These are phyloP conservation scores for Beaufortia kweichowensis DNA, from an alignment of 2,113 vertebrate genomes.

Conservation along the genomic window DNA sequence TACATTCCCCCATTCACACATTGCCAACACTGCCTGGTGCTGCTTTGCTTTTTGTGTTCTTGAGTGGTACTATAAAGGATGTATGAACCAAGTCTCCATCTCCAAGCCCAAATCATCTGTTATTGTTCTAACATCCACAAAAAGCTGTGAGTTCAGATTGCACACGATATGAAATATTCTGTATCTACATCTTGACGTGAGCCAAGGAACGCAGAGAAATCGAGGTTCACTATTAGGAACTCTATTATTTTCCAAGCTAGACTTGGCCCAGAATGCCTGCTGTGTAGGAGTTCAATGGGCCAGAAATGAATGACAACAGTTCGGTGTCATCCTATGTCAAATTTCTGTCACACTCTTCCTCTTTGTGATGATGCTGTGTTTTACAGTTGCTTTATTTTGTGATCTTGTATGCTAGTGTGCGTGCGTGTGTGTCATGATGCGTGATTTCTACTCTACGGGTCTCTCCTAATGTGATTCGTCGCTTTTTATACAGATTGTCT, in stretches of 20 bases:
- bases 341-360: conserved; percentile 43
- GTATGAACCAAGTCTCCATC: conserved; percentile 69
- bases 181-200: conserved; percentile 58
- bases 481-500: conserved; percentile 80
- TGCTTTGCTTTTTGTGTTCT: conserved; percentile 75
- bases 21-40: conserved; percentile 69
- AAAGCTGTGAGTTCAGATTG: conserved; percentile 77
- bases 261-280: conserved; percentile 69
- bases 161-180: conserved; percentile 53
- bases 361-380: conserved; percentile 43
- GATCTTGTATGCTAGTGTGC: conserved; percentile 32
- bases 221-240: conserved; percentile 65
- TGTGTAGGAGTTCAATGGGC: conserved; percentile 71
- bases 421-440: conserved; percentile 32
- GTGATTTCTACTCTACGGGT: conserved; percentile 71
- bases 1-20: conserved; percentile 69
- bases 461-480: conserved; percentile 75
- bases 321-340: conserved; percentile 58
- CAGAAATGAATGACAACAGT: conserved; percentile 58
- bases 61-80: conserved; percentile 82
- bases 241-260: conserved; percentile 60
- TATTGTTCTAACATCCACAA: conserved; percentile 73
- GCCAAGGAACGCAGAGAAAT: conserved; percentile 58
- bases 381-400: conserved; percentile 50
- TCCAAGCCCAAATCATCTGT: conserved; percentile 55